Conservation (phyloP, 1,140 invertebrate genomes). For the Dreissena polymorpha region DNA sequence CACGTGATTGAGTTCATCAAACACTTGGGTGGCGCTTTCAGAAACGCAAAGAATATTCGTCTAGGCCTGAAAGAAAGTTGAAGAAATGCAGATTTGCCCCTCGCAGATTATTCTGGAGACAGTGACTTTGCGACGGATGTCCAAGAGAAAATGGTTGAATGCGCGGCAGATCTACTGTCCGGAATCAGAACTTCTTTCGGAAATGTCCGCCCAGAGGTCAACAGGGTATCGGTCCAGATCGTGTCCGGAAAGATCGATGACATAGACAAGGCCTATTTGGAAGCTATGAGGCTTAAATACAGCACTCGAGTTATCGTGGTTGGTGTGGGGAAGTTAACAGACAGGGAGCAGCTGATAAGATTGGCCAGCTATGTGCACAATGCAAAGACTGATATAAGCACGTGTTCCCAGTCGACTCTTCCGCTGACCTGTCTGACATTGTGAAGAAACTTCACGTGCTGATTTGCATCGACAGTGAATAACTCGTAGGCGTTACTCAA, state of each 20-base stretch:
- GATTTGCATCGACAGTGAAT: background rate
- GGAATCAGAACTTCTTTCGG: background rate
- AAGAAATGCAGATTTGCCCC: background rate
- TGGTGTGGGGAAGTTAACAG: conserved; percentile 1
- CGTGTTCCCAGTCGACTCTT: conserved; percentile 12
- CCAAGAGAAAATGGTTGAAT: background rate
- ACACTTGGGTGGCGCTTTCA: conserved; percentile 16
- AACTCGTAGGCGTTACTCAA: no score
- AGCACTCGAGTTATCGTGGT: conserved; percentile 1
- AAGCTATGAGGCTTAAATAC: conserved; percentile 1
- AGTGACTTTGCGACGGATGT: background rate
- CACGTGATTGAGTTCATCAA: conserved; percentile 32
- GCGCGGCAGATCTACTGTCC: background rate
- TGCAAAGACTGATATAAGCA: conserved; percentile 18
- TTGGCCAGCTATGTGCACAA: conserved; percentile 19
- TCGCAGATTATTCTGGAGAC: background rate
- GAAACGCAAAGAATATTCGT: background rate
- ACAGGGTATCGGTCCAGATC: background rate
- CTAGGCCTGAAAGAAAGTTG: conserved; percentile 18
- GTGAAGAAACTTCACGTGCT: conserved; percentile 25
- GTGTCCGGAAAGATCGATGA: conserved; percentile 25
- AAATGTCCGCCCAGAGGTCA: background rate
- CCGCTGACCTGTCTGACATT: conserved; percentile 4
- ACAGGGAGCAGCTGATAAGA: conserved; percentile 2
- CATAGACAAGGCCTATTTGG: background rate